phyloP scores from a whole-genome alignment of 1,140 invertebrate genomes.

The Parasteatoda tepidariorum region DNA sequence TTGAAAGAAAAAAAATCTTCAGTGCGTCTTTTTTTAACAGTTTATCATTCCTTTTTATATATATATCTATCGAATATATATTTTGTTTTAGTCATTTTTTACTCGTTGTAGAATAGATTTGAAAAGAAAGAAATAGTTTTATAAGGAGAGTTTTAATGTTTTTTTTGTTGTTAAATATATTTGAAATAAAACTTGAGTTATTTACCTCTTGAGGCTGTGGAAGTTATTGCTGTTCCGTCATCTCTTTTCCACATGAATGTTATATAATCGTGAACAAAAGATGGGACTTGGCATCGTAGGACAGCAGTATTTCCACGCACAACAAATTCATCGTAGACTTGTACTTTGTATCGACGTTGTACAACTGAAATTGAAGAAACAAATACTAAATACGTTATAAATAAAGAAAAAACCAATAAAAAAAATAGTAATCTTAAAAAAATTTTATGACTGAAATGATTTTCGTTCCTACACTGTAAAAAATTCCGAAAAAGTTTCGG shows the following conservation, averaged over 20 bases:
- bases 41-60: too few relatives aligned
- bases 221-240: slow-evolving; percentile 57
- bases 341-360: slow-evolving; percentile 67
- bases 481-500: too few relatives aligned
- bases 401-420: neutral
- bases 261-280: slow-evolving; percentile 69
- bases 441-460: too few relatives aligned
- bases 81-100: too few relatives aligned
- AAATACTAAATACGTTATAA: neutral
- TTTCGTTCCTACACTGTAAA: too few relatives aligned
- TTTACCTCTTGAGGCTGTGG: slow-evolving; percentile 43
- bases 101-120: too few relatives aligned
- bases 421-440: too few relatives aligned
- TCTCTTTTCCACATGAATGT: slow-evolving; percentile 67
- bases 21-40: too few relatives aligned
- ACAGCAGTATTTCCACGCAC: slow-evolving; percentile 71
- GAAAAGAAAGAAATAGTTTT: neutral
- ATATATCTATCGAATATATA: too few relatives aligned
- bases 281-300: slow-evolving; percentile 66
- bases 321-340: slow-evolving; percentile 70
- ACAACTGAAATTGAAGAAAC: slow-evolving; percentile 66
- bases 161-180: neutral
- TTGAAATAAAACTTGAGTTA: neutral
- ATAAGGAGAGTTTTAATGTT: neutral
- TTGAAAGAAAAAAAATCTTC: too few relatives aligned